Evolutionary conservation across 2,797 vertebrate species (phyloP), one percentile per base, ranked within the genome.

Genomic region (Malacoraja senta): DNA sequence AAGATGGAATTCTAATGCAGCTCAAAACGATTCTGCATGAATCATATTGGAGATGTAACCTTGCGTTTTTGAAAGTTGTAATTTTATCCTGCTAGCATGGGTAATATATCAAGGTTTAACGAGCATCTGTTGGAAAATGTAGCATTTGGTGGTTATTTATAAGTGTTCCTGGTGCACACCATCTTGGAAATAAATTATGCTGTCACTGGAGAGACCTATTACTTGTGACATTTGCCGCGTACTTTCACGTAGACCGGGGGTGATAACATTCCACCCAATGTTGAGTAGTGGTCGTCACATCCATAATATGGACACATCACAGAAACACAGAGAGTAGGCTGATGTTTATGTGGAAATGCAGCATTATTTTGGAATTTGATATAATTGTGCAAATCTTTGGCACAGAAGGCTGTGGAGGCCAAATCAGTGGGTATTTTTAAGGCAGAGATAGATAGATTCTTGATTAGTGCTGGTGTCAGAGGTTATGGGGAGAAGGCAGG

Each of bases 81-180:
- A 53, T 92, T 53, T 74, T 92, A 92, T 92, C 58, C 65, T 74
- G 71, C 32, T 92, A 92, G 58, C 76, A 72, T 44, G 12, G 21
- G 71, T 76, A 53, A 92, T 92, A 29, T 4, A 76, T 92, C 90
- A 92, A 91, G 15, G 90, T 24, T 91, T 72, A 72, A 44, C n/a
- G 68, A 71, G 58, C 90, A 58, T 92, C 26, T 76, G 76, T 76
- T 92, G 90, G 72, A 92, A 92, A 74, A 74, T 76, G 24, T 74
- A 76, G 90, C 38, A 58, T 74, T 76, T 72, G 53, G 71, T 26
- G 12, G 26, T 53, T 72, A 76, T 53, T 92, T 74, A 76, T 44
- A 74, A 17, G 24, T 29, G 32, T 91, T 74, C 90, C 19, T 10
- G 13, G 68, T 71, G 71, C 76, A 58, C 53, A 44, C 38, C 72